phyloP scores from a whole-genome alignment of 1,140 invertebrate species.

The Wasmannia auropunctata region DNA sequence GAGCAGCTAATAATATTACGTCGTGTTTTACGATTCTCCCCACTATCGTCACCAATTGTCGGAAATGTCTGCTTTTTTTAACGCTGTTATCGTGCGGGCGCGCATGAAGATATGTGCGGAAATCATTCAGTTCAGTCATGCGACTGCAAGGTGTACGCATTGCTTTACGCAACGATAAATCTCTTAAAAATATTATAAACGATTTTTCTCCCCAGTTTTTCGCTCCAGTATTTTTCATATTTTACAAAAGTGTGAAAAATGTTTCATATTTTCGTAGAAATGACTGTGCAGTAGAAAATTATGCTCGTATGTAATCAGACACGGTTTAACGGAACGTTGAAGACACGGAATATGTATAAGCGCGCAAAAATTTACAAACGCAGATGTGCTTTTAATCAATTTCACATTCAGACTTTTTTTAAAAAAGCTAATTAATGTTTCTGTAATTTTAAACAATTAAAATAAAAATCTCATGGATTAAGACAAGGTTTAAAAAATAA shows the following conservation, averaged over 20 bases:
- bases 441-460: neutral
- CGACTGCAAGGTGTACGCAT: neutral
- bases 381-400: neutral
- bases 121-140: constrained; percentile 6
- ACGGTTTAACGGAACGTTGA: neutral
- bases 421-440: neutral
- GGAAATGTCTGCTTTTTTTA: constrained; percentile 6
- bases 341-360: neutral
- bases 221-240: neutral
- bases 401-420: neutral
- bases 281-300: neutral
- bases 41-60: constrained; percentile 56
- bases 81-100: neutral
- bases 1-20: constrained; percentile 63
- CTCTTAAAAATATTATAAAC: neutral
- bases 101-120: neutral
- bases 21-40: constrained; percentile 57
- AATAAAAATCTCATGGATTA: neutral
- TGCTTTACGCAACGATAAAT: no score
- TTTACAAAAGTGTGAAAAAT: neutral
- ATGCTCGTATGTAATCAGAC: neutral
- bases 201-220: no score
- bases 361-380: neutral
- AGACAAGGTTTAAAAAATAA: neutral
- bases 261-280: neutral